Evolutionary conservation across 2,888 invertebrate species (phyloP).

Genomic region (Cataglyphis albicans): DNA sequence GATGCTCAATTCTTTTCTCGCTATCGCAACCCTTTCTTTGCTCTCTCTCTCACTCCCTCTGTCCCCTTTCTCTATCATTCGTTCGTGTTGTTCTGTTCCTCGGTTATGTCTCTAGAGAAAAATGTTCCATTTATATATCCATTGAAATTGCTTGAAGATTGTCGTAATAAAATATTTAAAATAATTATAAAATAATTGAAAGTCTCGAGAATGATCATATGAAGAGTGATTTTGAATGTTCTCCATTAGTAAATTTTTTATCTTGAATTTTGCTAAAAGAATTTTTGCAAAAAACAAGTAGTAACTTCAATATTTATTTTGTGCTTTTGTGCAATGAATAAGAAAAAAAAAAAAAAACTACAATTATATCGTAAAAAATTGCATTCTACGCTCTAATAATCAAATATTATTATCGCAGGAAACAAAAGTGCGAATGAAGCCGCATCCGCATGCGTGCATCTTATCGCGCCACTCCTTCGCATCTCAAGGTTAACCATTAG

Average conservation of each 20-base stretch:
- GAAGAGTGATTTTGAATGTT: neutral
- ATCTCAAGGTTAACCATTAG: conserved; percentile 64
- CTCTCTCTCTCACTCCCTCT: neutral
- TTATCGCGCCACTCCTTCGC: conserved; percentile 42
- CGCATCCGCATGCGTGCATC: conserved; percentile 43
- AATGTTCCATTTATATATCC: conserved; percentile 15
- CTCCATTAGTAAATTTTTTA: neutral
- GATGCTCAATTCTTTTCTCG: conserved; percentile 82
- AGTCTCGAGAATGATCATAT: neutral
- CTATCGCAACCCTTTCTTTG: conserved; percentile 50
- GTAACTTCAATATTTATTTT: neutral
- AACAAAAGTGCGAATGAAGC: conserved; percentile 11
- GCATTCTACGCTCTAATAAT: neutral
- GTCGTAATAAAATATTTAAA: conserved; percentile 2
- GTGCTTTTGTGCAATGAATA: neutral
- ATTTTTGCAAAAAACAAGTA: neutral
- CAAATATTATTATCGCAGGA: neutral
- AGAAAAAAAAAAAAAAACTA: neutral
- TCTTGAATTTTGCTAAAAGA: neutral
- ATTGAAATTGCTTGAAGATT: neutral
- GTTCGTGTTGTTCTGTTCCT: conserved; percentile 10
- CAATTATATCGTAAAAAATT: neutral
- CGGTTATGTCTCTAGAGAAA: conserved; percentile 41
- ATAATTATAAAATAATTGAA: neutral
- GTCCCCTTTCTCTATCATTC: neutral